phyloP scores from a whole-genome alignment of 30 jellyfish, hydroid and myxozoan genomes.

The Cassiopea xamachana region DNA sequence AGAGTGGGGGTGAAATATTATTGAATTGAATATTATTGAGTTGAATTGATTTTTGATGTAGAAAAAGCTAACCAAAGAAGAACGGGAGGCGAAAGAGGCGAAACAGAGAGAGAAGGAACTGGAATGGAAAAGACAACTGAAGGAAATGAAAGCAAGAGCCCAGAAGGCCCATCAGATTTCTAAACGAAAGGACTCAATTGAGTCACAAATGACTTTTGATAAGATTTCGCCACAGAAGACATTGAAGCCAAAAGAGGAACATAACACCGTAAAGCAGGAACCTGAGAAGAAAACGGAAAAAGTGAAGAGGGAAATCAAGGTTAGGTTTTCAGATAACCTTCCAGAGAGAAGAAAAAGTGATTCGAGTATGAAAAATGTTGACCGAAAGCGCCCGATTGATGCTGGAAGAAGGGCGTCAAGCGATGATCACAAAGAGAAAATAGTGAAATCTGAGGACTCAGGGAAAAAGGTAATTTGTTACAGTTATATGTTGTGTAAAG shows the following conservation, averaged over 20 bases:
- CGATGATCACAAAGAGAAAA: slow-evolving; percentile 48
- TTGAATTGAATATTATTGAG: not conserved
- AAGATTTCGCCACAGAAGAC: slow-evolving; percentile 52
- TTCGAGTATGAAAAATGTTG: slow-evolving; percentile 22
- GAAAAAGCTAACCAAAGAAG: slow-evolving; percentile 42
- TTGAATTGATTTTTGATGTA: not conserved
- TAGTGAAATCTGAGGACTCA: slow-evolving; percentile 2
- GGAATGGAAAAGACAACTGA: slow-evolving; percentile 59
- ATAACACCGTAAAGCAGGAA: not conserved
- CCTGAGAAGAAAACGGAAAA: not conserved
- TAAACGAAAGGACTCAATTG: slow-evolving; percentile 54
- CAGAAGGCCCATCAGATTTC: slow-evolving; percentile 59
- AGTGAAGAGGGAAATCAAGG: slow-evolving; percentile 18
- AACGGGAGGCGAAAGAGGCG: slow-evolving; percentile 56
- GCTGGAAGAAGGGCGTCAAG: slow-evolving; percentile 29
- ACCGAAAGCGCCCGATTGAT: slow-evolving; percentile 23
- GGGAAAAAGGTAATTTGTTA: not conserved
- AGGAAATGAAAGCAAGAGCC: slow-evolving; percentile 66
- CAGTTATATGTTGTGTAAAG: not conserved
- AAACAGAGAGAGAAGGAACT: slow-evolving; percentile 41
- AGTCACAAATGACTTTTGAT: slow-evolving; percentile 53
- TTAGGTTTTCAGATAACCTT: not conserved
- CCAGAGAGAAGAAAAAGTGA: slow-evolving; percentile 64
- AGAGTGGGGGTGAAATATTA: too few species aligned
- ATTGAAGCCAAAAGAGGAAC: not conserved